phyloP scores from a whole-genome alignment of 2,113 vertebrate species.

The Oncorhynchus masou region DNA sequence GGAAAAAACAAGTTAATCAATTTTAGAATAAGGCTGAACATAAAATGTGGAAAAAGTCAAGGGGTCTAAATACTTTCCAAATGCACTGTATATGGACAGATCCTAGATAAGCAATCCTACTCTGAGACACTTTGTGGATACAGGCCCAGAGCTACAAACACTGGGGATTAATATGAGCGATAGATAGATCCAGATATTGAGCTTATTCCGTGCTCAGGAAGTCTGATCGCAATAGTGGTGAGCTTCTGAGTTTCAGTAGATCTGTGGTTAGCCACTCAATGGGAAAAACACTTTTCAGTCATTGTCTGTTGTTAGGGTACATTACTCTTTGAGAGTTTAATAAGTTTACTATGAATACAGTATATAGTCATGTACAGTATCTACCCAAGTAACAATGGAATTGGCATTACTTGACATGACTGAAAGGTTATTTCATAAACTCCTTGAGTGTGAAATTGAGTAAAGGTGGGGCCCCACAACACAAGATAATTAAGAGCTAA shows the following conservation, averaged over 20 bases:
- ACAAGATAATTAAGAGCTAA: background rate
- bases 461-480: background rate
- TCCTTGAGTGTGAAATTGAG: background rate
- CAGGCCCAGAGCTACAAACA: no score
- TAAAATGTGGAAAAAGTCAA: no score
- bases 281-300: slow-evolving; percentile 7
- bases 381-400: background rate
- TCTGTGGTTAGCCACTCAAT: slow-evolving; percentile 36
- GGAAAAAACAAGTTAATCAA: no score
- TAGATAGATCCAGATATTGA: background rate
- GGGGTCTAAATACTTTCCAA: no score
- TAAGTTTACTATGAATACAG: background rate
- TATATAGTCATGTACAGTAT: background rate
- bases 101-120: no score
- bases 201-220: background rate
- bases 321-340: background rate
- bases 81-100: no score
- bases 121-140: no score
- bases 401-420: background rate
- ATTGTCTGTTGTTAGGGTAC: background rate
- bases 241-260: slow-evolving; percentile 50
- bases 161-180: background rate
- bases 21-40: no score
- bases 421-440: background rate
- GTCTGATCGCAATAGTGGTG: no score